Percentiles rank a stretch among this genome's conserved stretches.
phyloP scores from a whole-genome alignment of 2,113 vertebrate species.

The Callopanchax toddi region DNA sequence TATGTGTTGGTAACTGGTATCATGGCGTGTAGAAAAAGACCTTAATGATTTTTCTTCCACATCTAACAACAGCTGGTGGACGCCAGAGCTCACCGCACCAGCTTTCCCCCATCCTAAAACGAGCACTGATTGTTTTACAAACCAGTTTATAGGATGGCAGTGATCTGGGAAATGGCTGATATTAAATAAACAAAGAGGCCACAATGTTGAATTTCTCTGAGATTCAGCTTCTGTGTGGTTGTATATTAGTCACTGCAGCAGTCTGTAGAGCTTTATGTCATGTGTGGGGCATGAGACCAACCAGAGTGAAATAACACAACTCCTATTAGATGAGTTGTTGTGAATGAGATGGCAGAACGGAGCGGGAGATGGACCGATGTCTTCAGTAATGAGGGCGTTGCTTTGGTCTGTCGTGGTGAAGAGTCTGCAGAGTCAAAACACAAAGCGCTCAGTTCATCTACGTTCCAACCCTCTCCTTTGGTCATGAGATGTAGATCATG shows the following conservation, averaged over 20 bases:
- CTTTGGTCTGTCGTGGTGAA: neutral
- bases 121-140: slow-evolving; percentile 59
- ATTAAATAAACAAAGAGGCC: slow-evolving; percentile 57
- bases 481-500: too few species aligned
- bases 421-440: too few species aligned
- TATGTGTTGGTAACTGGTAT: slow-evolving; percentile 46
- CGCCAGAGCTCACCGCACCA: slow-evolving; percentile 53
- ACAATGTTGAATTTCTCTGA: slow-evolving; percentile 36
- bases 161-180: slow-evolving; percentile 55
- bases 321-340: neutral
- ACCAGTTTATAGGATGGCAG: slow-evolving; percentile 53
- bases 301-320: slow-evolving; percentile 7
- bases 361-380: too few species aligned
- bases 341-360: neutral
- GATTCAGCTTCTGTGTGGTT: slow-evolving; percentile 40
- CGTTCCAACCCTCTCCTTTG: too few species aligned
- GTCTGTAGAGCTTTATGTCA: slow-evolving; percentile 21
- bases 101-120: slow-evolving; percentile 33
- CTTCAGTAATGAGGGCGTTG: too few species aligned
- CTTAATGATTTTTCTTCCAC: slow-evolving; percentile 44
- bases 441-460: too few species aligned
- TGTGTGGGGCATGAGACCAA: slow-evolving; percentile 1
- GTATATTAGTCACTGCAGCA: slow-evolving; percentile 33
- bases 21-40: slow-evolving; percentile 27
- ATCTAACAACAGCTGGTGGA: slow-evolving; percentile 34